Conservation (phyloP, 2,113 vertebrate species). For the Leptobrachium ailaonicum region DNA sequence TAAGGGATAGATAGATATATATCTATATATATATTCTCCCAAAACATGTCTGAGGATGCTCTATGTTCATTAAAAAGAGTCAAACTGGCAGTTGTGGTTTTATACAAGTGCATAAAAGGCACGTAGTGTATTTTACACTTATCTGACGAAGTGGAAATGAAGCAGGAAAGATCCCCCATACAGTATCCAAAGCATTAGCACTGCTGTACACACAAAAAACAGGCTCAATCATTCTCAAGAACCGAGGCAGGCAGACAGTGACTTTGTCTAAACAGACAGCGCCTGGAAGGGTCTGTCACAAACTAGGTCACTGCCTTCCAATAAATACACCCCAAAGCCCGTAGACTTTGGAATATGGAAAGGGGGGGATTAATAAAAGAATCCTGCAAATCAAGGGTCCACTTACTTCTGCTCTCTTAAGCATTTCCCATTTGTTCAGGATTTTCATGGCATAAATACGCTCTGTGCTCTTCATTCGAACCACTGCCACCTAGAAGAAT, state of each 20-base stretch:
- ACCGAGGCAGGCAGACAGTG: slow-evolving; percentile 55
- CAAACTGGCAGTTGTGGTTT: too few relatives aligned
- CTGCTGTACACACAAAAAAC: background rate
- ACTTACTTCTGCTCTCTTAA: slow-evolving; percentile 93
- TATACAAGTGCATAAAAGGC: too few relatives aligned
- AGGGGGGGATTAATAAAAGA: too few relatives aligned
- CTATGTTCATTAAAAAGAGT: too few relatives aligned
- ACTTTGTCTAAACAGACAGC: slow-evolving; percentile 49
- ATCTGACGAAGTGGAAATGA: too few relatives aligned
- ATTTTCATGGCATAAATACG: slow-evolving; percentile 98
- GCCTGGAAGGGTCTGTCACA: slow-evolving; percentile 60
- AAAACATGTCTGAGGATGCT: too few relatives aligned
- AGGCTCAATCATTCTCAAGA: background rate
- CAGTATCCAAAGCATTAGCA: background rate
- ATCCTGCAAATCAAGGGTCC: too few relatives aligned
- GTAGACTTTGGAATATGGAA: too few relatives aligned
- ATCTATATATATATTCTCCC: too few relatives aligned
- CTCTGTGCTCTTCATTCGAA: slow-evolving; percentile 96
- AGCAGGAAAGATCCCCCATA: too few relatives aligned
- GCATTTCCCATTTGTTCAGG: slow-evolving; percentile 98
- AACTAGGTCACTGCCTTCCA: slow-evolving; percentile 22
- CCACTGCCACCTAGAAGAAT: slow-evolving; percentile 83
- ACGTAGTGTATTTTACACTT: too few relatives aligned
- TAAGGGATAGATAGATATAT: too few relatives aligned
- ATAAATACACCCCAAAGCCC: background rate